Base-by-base conservation (phyloP, 2,797 vertebrate species). In the Salmo trutta region DNA sequence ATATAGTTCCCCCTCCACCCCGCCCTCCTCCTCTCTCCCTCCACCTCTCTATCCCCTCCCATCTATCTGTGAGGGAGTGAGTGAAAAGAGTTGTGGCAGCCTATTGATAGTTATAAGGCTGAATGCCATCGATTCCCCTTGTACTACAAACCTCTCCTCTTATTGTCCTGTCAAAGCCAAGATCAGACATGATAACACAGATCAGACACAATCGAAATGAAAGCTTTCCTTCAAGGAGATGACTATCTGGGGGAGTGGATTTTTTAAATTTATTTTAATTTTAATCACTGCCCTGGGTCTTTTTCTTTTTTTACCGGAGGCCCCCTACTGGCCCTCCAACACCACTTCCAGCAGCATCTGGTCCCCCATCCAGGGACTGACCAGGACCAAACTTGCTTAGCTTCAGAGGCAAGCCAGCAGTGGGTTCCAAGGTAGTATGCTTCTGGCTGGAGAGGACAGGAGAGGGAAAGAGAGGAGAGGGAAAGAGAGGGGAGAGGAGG, bases 71-170 rank as follows among this genome's bases (percentile, higher is more conserved):
- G 80, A 75, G 62, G 24, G 71, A 59, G 74, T 72, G 83, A 90
- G 85, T 78, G 75, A 78, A 90, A 89, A 89, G 88, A 87, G 78
- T 86, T 86, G 88, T 91, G 89, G 90, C 89, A 87, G 87, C 70
- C 77, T 86, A 89, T 91, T 92, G 91, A 92, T 92, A 91, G 91
- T 84, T 85, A 93, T 89, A 87, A 82, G 85, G 87, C 84, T 83
- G 21, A 36, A 79, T 56, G 70, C 85, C 89, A 93, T 93, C 87
- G 90, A 93, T 92, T 92, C 86, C 83, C 75, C 88, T 90, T 92
- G 91, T 93, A 93, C 94, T 92, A 94, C 93, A 93, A 93, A 91
- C 85, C 41, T 77, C 89, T 87, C 85, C 82, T 86, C 89, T 90
- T 90, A 91, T 93, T 88, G 66, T 75, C 83, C 90, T 90, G 90